A percentile compares a stretch with the other conserved stretches of the same genome.
Conservation (phyloP, 2,797 vertebrate genomes). For the Chlorospingus flavigularis region DNA sequence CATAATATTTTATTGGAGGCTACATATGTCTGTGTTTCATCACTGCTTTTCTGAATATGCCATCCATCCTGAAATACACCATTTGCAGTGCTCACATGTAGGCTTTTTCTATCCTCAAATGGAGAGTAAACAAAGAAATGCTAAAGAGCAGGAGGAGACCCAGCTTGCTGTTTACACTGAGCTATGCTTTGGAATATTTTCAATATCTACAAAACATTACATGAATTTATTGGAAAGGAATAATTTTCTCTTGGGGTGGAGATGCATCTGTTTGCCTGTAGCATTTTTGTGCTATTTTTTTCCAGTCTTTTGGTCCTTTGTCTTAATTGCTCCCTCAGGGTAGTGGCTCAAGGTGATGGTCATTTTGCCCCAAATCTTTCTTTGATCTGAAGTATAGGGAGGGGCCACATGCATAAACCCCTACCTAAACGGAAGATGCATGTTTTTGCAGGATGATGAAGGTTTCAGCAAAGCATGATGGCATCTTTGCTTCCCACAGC, state of each 20-base stretch:
- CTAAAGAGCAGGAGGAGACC: not conserved
- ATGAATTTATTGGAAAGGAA: not conserved
- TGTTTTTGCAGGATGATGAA: not conserved
- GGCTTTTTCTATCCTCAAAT: not conserved
- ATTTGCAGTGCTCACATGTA: conserved; percentile 25
- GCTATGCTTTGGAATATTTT: conserved; percentile 39
- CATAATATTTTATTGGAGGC: not conserved
- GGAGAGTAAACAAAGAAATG: conserved; percentile 54
- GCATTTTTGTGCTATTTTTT: not conserved
- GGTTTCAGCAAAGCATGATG: not conserved
- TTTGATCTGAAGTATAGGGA: not conserved
- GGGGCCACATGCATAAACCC: not conserved
- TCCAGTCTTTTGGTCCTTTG: not conserved
- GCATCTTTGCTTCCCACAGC: not conserved
- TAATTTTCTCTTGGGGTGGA: not conserved
- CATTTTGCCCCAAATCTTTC: not conserved
- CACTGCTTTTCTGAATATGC: not conserved
- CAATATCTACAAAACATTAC: conserved; percentile 10
- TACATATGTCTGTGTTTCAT: not conserved
- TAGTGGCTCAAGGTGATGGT: not conserved
- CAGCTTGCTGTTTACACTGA: conserved; percentile 28
- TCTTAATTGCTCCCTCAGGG: not conserved
- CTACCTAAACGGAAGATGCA: not conserved
- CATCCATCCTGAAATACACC: not conserved
- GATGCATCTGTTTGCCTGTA: not conserved